Evolutionary conservation across 2,888 invertebrate species (phyloP).

Genomic region (Aradus depressus): DNA sequence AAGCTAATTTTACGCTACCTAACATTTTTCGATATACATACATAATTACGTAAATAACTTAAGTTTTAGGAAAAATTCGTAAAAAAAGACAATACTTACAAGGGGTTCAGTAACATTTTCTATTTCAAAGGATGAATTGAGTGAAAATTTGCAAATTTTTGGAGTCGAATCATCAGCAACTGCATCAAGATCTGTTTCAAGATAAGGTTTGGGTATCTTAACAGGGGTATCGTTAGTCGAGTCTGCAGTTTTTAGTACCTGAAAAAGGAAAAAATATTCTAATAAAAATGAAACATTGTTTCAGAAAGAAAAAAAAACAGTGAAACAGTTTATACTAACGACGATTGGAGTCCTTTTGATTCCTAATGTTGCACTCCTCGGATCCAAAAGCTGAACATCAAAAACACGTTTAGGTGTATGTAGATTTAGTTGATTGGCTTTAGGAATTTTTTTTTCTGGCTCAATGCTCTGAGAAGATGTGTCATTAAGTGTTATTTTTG

Average conservation of each 20-base stretch:
- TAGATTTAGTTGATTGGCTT: slow-evolving; percentile 6
- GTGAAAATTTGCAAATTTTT: no score
- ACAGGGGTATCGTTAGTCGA: slow-evolving; percentile 5
- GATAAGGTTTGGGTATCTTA: slow-evolving; percentile 18
- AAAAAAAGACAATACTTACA: no score
- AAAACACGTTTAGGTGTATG: slow-evolving; percentile 17
- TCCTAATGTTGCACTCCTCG: slow-evolving; percentile 17
- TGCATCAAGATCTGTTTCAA: slow-evolving; percentile 26
- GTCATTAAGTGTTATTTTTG: slow-evolving; percentile 3
- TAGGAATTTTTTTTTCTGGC: neutral
- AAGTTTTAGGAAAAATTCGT: no score
- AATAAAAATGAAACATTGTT: neutral
- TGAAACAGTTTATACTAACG: slow-evolving; percentile 7
- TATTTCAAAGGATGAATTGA: no score
- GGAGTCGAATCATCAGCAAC: slow-evolving; percentile 2
- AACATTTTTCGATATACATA: no score
- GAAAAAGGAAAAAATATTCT: neutral
- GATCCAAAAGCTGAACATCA: slow-evolving; percentile 16
- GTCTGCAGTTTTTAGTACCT: slow-evolving; percentile 11
- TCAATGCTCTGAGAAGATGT: neutral
- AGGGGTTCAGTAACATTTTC: no score
- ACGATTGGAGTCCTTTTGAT: slow-evolving; percentile 21
- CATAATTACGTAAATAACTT: no score
- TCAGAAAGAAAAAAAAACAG: neutral
- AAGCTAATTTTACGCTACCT: no score